These are phyloP conservation scores for Orchestes rusci DNA, from an alignment of 2,888 invertebrate genomes.

Conservation along the genomic window DNA sequence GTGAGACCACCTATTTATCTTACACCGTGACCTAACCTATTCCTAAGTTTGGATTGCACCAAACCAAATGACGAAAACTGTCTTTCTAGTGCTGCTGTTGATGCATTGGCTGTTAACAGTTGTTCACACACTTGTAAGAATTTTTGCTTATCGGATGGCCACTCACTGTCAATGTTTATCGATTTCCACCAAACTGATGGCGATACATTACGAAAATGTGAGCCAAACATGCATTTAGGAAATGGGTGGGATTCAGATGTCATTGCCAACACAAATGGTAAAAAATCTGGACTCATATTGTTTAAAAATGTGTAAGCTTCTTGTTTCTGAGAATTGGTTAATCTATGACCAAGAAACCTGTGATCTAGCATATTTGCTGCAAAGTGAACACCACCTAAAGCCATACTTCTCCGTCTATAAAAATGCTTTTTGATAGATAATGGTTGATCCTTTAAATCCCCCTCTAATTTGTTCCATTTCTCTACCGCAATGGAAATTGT, in stretches of 20 bases:
- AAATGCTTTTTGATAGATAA: conserved; percentile 8
- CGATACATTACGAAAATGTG: conserved; percentile 2
- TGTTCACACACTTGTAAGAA: conserved; percentile 3
- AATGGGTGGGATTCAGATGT: conserved; percentile 1
- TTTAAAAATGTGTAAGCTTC: conserved; percentile 1
- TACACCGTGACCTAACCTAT: conserved; percentile 5
- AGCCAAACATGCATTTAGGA: conserved; percentile 9
- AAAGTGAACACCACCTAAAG: conserved; percentile 7
- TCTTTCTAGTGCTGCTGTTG: conserved; percentile 7
- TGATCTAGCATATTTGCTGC: conserved; percentile 9
- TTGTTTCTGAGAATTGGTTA: conserved; percentile 6
- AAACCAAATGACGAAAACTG: conserved; percentile 6
- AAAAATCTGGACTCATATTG: conserved; percentile 1
- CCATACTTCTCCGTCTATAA: too few relatives aligned
- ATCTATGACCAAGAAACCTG: conserved; percentile 4
- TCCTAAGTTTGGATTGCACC: conserved; percentile 4
- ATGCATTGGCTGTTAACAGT: conserved; percentile 7
- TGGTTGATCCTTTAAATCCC: conserved; percentile 2
- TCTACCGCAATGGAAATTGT: conserved; percentile 9
- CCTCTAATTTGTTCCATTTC: conserved; percentile 6
- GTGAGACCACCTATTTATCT: too few relatives aligned
- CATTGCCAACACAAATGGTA: conserved; percentile 6
- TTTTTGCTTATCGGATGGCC: conserved; percentile 5
- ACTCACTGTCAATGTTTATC: conserved; percentile 1
- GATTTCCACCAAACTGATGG: conserved; percentile 12